Evolutionary conservation across 2,888 invertebrate species (phyloP).

Genomic region (Morinoia aosen): DNA sequence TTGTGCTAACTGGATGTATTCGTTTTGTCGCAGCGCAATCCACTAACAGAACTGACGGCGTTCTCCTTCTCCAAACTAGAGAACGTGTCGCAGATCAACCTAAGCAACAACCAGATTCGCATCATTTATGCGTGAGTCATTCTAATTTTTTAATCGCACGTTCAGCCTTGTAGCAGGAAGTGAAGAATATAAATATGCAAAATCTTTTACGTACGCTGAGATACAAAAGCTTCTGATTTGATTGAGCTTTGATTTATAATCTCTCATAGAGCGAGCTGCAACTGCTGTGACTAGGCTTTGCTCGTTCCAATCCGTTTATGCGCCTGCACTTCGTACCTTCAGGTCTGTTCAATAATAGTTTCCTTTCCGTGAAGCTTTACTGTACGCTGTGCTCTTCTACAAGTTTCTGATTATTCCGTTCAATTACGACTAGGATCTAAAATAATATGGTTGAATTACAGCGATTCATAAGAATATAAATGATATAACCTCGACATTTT

Average conservation of each 20-base stretch:
- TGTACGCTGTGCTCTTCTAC: neutral
- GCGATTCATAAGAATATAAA: neutral
- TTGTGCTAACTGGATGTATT: neutral
- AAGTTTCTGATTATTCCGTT: neutral
- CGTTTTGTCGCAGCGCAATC: constrained; percentile 60
- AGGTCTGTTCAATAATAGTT: neutral
- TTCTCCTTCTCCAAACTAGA: constrained; percentile 62
- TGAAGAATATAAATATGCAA: neutral
- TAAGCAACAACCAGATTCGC: constrained; percentile 62
- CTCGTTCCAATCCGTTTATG: neutral
- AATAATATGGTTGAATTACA: neutral
- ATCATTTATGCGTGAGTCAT: constrained; percentile 62
- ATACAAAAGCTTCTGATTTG: neutral
- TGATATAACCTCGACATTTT: neutral
- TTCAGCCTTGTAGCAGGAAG: neutral
- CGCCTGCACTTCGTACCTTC: neutral
- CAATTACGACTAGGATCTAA: neutral
- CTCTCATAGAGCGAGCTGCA: neutral
- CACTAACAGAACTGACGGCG: constrained; percentile 60
- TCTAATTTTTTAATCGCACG: neutral
- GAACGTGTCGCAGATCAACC: constrained; percentile 62
- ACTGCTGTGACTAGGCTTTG: neutral
- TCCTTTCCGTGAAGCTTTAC: neutral
- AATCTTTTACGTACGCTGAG: neutral
- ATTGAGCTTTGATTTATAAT: neutral